phyloP scores from a whole-genome alignment of 2,113 vertebrate genomes.

The Spea multiplicata region DNA sequence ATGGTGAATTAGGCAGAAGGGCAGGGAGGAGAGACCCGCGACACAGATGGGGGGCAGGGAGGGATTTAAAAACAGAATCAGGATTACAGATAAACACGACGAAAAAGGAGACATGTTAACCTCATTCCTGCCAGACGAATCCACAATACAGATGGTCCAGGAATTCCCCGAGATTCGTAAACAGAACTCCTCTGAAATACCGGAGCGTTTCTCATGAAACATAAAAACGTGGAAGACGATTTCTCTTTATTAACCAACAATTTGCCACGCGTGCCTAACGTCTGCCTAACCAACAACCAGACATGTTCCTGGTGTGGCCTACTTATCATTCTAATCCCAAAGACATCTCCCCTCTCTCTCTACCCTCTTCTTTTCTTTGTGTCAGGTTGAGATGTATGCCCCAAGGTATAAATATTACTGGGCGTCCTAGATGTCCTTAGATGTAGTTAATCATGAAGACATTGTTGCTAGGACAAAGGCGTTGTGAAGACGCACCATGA shows the following conservation, averaged over 20 bases:
- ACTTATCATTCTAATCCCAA: too few species aligned
- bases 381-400: too few species aligned
- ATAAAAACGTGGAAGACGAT: not conserved
- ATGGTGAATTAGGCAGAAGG: not conserved
- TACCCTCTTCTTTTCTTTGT: too few species aligned
- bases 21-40: not conserved
- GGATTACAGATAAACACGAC: conserved; percentile 29
- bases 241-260: not conserved
- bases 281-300: too few species aligned
- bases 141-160: conserved; percentile 26
- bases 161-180: conserved; percentile 31
- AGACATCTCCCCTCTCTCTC: too few species aligned
- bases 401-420: too few species aligned
- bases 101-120: conserved; percentile 23
- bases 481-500: too few species aligned
- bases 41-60: conserved; percentile 34
- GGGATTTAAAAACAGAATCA: conserved; percentile 24
- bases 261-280: not conserved
- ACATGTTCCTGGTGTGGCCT: too few species aligned
- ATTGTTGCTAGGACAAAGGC: too few species aligned
- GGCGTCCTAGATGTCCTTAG: too few species aligned
- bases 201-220: conserved; percentile 7
- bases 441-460: too few species aligned
- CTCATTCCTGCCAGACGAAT: conserved; percentile 16
- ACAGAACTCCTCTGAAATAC: conserved; percentile 17